Evolutionary conservation across 1,140 invertebrate genomes (phyloP).

Genomic region (Heliothis subflexa): DNA sequence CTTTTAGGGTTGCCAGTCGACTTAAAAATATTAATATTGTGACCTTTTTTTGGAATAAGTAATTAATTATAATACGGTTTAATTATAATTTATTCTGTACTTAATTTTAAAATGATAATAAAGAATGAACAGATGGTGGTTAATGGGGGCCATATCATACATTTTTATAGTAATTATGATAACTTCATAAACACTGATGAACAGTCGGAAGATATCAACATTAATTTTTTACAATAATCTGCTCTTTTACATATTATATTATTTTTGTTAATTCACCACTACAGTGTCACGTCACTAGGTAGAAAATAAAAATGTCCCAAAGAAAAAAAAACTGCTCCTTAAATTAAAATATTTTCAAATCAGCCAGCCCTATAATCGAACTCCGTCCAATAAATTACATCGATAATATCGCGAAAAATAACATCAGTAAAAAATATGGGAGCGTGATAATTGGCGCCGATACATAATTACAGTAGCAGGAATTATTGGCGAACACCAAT

Average conservation of each 20-base stretch:
- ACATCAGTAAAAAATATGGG: slow-evolving; percentile 15
- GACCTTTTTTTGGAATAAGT: background rate
- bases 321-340: too few relatives aligned
- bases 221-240: too few relatives aligned
- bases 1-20: slow-evolving; percentile 11
- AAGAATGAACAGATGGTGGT: slow-evolving; percentile 9
- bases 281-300: too few relatives aligned
- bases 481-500: slow-evolving; percentile 1
- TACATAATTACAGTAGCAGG: slow-evolving; percentile 36
- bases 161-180: too few relatives aligned
- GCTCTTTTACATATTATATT: too few relatives aligned
- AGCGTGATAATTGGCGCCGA: slow-evolving; percentile 31
- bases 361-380: slow-evolving; percentile 21
- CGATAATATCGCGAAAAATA: slow-evolving; percentile 43
- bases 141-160: background rate
- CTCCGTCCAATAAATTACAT: slow-evolving; percentile 40
- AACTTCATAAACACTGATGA: too few relatives aligned
- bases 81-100: background rate
- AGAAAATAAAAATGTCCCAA: too few relatives aligned
- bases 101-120: background rate
- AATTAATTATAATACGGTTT: background rate
- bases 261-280: too few relatives aligned
- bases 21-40: background rate
- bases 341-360: background rate
- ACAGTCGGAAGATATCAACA: too few relatives aligned